These are phyloP conservation scores for Holothuria glaberrima DNA, from an alignment of 35 echinoderm and acorn worm species.

Conservation along the genomic window DNA sequence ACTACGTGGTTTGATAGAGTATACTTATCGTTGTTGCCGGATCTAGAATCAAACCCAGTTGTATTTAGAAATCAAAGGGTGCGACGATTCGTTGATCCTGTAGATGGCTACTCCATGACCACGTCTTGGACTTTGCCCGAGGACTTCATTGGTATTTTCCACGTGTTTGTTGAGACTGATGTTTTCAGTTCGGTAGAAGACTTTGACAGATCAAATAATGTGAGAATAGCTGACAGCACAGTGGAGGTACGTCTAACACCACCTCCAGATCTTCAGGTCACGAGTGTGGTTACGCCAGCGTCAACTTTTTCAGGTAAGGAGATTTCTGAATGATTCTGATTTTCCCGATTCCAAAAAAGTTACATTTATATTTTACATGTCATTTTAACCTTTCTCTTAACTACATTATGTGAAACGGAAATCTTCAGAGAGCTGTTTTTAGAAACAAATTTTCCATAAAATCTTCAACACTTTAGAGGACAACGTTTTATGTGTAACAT, in stretches of 20 bases:
- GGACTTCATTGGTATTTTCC: constrained; percentile 16
- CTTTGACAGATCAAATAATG: constrained; percentile 44
- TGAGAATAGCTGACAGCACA: not conserved
- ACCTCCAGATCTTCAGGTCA: constrained; percentile 38
- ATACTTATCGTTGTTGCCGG: not conserved
- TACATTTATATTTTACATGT: no score
- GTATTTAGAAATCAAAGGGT: not conserved
- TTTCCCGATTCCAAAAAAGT: no score
- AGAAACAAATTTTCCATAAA: not conserved
- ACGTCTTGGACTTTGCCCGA: constrained; percentile 18
- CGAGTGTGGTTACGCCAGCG: constrained; percentile 3
- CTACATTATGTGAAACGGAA: not conserved
- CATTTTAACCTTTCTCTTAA: no score
- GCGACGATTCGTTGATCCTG: constrained; percentile 39
- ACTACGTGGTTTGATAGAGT: not conserved
- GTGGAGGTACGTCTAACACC: constrained; percentile 45
- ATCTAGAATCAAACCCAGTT: not conserved
- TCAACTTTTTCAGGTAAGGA: constrained; percentile 52
- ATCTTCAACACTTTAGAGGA: no score
- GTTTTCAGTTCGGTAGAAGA: not conserved
- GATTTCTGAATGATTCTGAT: not conserved
- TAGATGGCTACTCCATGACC: constrained; percentile 9
- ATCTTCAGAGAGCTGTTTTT: not conserved
- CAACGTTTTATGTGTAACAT: no score
- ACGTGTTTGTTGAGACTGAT: constrained; percentile 48